Base-by-base conservation (phyloP, 2,113 vertebrate genomes). In the Hystrix brachyura region DNA sequence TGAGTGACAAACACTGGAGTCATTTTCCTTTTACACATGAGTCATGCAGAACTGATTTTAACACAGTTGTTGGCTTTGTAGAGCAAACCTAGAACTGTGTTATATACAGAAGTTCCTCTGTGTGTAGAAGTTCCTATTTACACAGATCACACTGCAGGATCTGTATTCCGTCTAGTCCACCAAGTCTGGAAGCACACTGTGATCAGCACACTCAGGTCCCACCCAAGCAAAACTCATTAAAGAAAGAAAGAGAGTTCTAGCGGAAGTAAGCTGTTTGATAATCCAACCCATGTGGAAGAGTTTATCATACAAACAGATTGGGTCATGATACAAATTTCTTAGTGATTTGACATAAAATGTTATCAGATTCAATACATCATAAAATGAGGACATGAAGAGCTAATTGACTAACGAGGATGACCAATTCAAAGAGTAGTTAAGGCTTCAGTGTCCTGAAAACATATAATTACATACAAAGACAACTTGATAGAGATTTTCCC, bases 1-100 rank as follows among this genome's bases (percentile, higher is more conserved):
- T 9, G 7, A 13, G 0, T 0, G 38, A 32, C 15, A 55, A 27
- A 48, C 1, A 6, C 25, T 32, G 0, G 0, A 74, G 17, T 43
- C 27, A 8, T n/a, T 3, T 5, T 67, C 17, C 13, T 18, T 23
- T n/a, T 3, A 18, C 53, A 38, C 53, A 25, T 1, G 8, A 43
- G 5, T 32, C 53, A 0, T 3, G 27, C 3, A 38, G 17, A 13
- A 13, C 2, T 32, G 38, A 76, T 71, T 34, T 29, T 3, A 15
- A 4, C 29, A 48, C 8, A 51, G 34, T 10, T 14, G 2, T 53
- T 27, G 29, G 5, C 8, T 17, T 1, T n/a, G 21, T 25, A n/a
- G 55, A 21, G 29, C 29, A 7, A 23, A 43, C 5, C 11, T 8
- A 0, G 12, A 3, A 5, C 60, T 76, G 59, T 46, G 19, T 11